Percentiles rank a stretch among this genome's conserved stretches.
phyloP scores from a whole-genome alignment of 1,140 invertebrate species.

The Oscheius sp. region DNA sequence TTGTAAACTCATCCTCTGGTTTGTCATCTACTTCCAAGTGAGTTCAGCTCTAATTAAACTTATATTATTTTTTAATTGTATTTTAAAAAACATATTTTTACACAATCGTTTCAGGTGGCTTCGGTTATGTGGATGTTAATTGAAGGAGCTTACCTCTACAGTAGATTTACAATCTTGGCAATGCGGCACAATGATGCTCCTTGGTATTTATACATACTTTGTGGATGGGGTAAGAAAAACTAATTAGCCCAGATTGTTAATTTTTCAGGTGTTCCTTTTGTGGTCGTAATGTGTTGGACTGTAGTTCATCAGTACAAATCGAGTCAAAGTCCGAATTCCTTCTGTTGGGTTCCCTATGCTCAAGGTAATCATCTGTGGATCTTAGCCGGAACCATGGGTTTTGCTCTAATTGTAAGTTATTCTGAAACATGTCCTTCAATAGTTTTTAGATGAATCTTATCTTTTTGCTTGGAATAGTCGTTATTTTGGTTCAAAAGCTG shows the following conservation, averaged over 20 bases:
- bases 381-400: conserved; percentile 59
- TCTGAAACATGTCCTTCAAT: not conserved
- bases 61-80: not conserved
- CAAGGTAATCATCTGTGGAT: conserved; percentile 60
- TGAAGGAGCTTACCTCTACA: conserved; percentile 56
- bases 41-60: conserved; percentile 28
- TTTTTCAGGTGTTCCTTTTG: conserved; percentile 55
- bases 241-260: not conserved
- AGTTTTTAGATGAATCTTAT: conserved; percentile 54
- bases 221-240: conserved; percentile 56
- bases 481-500: conserved; percentile 59
- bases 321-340: conserved; percentile 40
- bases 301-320: conserved; percentile 52
- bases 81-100: too few relatives aligned
- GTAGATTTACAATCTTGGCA: conserved; percentile 58
- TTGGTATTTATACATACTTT: conserved; percentile 50
- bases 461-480: conserved; percentile 52
- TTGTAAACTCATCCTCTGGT: conserved; percentile 57
- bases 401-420: conserved; percentile 47
- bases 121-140: conserved; percentile 61
- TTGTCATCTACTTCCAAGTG: conserved; percentile 61
- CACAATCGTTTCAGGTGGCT: too few relatives aligned
- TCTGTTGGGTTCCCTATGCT: conserved; percentile 60
- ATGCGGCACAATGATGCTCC: conserved; percentile 56
- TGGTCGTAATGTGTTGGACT: conserved; percentile 56